phyloP scores from a whole-genome alignment of 35 echinoderm and acorn worm species.

The Lytechinus variegatus region DNA sequence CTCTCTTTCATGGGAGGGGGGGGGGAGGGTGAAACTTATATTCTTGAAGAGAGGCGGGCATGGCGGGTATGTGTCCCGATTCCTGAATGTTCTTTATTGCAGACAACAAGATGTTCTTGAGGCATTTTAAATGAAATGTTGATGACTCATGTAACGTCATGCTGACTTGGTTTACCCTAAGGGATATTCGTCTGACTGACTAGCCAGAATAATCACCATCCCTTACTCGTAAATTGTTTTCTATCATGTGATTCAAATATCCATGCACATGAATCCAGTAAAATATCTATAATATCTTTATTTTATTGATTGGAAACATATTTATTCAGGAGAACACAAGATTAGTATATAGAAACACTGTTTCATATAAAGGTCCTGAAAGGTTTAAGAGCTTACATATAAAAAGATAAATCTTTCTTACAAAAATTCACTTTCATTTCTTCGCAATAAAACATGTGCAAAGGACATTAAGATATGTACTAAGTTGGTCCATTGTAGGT shows the following conservation, averaged over 20 bases:
- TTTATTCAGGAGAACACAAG: too few species aligned
- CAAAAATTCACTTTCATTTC: too few species aligned
- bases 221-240: background rate
- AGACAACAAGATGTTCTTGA: background rate
- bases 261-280: background rate
- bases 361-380: too few species aligned
- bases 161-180: background rate
- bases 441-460: too few species aligned
- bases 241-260: background rate
- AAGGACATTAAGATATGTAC: too few species aligned
- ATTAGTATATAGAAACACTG: too few species aligned
- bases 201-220: background rate
- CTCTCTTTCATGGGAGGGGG: background rate
- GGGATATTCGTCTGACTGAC: background rate
- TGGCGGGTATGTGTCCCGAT: background rate
- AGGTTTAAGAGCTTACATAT: too few species aligned
- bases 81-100: background rate
- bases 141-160: background rate
- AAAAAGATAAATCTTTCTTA: too few species aligned
- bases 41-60: background rate
- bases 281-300: too few species aligned
- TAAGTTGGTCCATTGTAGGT: too few species aligned
- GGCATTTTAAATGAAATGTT: background rate
- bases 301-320: too few species aligned
- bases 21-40: background rate